Base-by-base conservation (phyloP, 2,888 invertebrate species). In the Notocelia uddmanniana region DNA sequence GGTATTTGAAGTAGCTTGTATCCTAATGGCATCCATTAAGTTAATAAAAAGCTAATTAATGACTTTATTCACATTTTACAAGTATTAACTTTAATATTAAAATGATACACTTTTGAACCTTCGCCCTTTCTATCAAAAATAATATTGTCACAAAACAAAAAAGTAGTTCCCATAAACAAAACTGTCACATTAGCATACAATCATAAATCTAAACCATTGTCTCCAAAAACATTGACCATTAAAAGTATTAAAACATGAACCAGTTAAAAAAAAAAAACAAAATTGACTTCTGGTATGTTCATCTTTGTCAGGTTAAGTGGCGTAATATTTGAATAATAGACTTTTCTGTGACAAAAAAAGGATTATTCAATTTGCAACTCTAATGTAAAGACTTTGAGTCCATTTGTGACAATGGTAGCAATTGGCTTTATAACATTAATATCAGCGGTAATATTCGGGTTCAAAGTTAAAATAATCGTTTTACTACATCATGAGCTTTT, bases 261-360 rank as follows among this genome's bases (percentile, higher is more conserved):
- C 81, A 83, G 82, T 83, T 81, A 75, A 60, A 73, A 81, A 50
- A n/a, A 63, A 52, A 34, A 15, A 26, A 50, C 63, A 37, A 63
- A 81, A 84, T 85, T 84, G 85, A 86, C 86, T 86, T 83, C 81
- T 81, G 86, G 85, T 83, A 76, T 84, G 85, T 85, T 74, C 72
- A 59, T 76, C 78, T 81, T 87, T 87, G 87, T 87, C 79, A 71
- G 58, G 74, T 41, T 82, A 85, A 86, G 83, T 87, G 81, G 84
- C 82, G 83, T 86, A 85, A 86, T 86, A 84, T 86, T 86, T 74
- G 83, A 86, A 87, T 87, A 86, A 87, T 87, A 77, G 78, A 87
- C 83, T 81, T 55, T 57, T 50, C 50, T 67, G 55, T 72, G 23
- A 54, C 41, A 60, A 72, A 68, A 68, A 68, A 64, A 18, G 10